Evolutionary conservation across 1,140 invertebrate species (phyloP), one percentile per base, ranked within the genome.

Genomic region (Drosophila kanapiae): DNA sequence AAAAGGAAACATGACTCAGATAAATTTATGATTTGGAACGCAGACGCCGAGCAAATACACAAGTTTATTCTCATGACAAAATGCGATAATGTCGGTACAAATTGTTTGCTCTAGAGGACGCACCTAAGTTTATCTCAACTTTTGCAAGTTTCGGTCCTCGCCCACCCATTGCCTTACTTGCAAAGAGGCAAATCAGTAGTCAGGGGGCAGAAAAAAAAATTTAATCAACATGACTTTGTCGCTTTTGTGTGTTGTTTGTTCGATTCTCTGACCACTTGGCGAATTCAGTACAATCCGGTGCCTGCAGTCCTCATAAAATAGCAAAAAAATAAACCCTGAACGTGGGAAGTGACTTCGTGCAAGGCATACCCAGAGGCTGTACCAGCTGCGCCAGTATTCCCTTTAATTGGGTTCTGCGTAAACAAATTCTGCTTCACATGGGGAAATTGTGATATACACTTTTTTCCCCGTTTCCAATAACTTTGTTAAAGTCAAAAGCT

Each of bases 141-240:
- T 69, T 68, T 49, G 49, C 59, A 75, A 82, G 58, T 67, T 72
- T 38, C n/a, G 14, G 56, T 18, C 45, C 37, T 23, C 23, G n/a
- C 2, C 8, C 23, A 23, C 23, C 61, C 37, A 72, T 53, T 79
- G 57, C 60, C 47, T 75, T 60, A 71, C 48, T 69, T 60, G 61
- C 49, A 49, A 57, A 51, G 27, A 54, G 51, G 23, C 49, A 79
- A 65, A 29, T 33, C n/a, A 23, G 35, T n/a, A 40, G 47, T n/a
- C n/a, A 59, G 42, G 31, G 31, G 31, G n/a, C 33, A 23, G 23
- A 35, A 71, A 71, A 75, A 60, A 59, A 74, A 69, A 63, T 84
- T 62, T 71, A 80, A 84, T 80, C 77, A 80, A 84, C 71, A 56
- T 70, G 77, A 79, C 68, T 80, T 82, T 74, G 43, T 75, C 48